phyloP scores from a whole-genome alignment of 2,113 vertebrate genomes.

The Indicator maculatus region DNA sequence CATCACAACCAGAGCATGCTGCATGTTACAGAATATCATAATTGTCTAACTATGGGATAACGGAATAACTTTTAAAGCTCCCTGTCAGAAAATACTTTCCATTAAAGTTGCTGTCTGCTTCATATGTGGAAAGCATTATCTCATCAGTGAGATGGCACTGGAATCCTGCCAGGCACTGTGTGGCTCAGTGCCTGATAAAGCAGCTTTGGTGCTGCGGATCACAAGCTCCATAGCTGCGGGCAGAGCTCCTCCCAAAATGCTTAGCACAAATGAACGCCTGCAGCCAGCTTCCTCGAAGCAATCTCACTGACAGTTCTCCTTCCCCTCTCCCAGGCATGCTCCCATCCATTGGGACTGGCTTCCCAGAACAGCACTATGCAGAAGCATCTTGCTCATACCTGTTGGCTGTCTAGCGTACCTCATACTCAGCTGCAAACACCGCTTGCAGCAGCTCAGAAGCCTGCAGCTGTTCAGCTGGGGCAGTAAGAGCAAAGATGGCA shows the following conservation, averaged over 20 bases:
- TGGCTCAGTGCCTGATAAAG: neutral
- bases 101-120: neutral
- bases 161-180: neutral
- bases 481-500: neutral
- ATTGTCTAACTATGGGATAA: neutral
- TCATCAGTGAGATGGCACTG: neutral
- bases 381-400: neutral
- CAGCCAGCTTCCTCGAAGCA: neutral
- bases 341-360: fast-evolving
- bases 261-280: neutral
- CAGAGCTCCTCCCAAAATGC: neutral
- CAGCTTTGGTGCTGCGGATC: neutral
- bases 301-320: neutral
- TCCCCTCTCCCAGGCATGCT: neutral
- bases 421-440: neutral
- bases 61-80: neutral
- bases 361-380: neutral
- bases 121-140: neutral
- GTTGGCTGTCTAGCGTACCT: neutral
- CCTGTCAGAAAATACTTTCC: neutral
- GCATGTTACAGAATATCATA: neutral
- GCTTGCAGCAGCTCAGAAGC: neutral
- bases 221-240: neutral
- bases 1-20: neutral
- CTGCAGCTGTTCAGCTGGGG: neutral